A percentile compares a stretch with the other conserved stretches of the same genome.
phyloP scores from a whole-genome alignment of 2,113 vertebrate species.

The Zeus faber region DNA sequence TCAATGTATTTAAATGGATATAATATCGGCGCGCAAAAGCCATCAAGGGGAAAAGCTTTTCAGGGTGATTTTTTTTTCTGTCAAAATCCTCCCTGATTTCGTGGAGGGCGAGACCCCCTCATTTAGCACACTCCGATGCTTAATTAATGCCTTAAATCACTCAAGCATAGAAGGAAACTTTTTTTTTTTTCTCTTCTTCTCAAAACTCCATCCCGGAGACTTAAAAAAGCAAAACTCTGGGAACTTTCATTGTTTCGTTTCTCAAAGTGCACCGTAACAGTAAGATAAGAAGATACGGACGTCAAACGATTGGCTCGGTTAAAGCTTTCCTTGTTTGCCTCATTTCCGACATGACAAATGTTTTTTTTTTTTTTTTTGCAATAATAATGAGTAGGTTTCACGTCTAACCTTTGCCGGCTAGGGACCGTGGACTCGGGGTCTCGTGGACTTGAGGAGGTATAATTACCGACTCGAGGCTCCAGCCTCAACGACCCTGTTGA shows the following conservation, averaged over 20 bases:
- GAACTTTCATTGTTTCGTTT: neutral
- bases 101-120: constrained; percentile 50
- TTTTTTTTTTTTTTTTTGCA: constrained; percentile 17
- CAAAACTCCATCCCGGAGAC: constrained; percentile 45
- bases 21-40: constrained; percentile 51
- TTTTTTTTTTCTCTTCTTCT: constrained; percentile 37
- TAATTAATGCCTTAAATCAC: constrained; percentile 66
- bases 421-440: constrained; percentile 6
- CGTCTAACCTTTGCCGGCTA: constrained; percentile 5
- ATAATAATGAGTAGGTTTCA: constrained; percentile 28
- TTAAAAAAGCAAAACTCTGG: constrained; percentile 10
- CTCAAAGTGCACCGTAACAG: neutral
- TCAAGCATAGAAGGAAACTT: constrained; percentile 33
- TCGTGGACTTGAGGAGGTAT: constrained; percentile 24
- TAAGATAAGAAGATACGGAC: neutral
- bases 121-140: constrained; percentile 57
- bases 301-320: neutral
- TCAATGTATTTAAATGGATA: constrained; percentile 70
- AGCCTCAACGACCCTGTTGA: constrained; percentile 18
- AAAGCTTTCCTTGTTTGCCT: constrained; percentile 1
- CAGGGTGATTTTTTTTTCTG: constrained; percentile 60
- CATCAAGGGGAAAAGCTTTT: constrained; percentile 52
- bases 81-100: constrained; percentile 62
- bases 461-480: constrained; percentile 22
- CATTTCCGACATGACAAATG: neutral